A percentile compares a stretch with the other conserved stretches of the same genome.
Evolutionary conservation across 2,888 invertebrate genomes (phyloP).

Genomic region (Phyllotreta cruciferae): DNA sequence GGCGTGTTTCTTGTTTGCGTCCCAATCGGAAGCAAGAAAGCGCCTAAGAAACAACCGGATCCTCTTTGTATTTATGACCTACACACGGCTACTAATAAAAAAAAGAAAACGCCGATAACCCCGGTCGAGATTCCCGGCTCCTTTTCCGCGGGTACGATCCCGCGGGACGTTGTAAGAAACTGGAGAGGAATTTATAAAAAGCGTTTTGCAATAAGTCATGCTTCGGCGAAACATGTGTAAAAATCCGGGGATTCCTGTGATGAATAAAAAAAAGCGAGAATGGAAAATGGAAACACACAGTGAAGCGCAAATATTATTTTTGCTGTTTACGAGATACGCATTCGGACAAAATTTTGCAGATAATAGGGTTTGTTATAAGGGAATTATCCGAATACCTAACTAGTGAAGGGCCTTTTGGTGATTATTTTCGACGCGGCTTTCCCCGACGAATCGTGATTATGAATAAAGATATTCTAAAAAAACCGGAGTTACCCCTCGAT

Average conservation of each 20-base stretch:
- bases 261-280: conserved; percentile 1
- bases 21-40: background rate
- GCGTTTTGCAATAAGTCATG: conserved; percentile 5
- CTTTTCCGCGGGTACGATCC: background rate
- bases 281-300: background rate
- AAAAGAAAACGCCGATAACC: conserved; percentile 14
- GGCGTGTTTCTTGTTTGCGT: no score
- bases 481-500: no score
- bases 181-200: conserved; percentile 1
- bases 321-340: no score
- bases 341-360: conserved; percentile 1
- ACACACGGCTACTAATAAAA: conserved; percentile 4
- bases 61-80: conserved; percentile 10
- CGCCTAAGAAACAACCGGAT: background rate
- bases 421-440: no score
- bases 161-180: background rate
- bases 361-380: conserved; percentile 5
- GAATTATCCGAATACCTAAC: background rate
- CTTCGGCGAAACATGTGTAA: conserved; percentile 1
- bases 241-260: conserved; percentile 1
- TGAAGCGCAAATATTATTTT: background rate
- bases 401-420: no score
- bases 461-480: no score
- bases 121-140: background rate
- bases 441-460: no score